A percentile compares a stretch with the other conserved stretches of the same genome.
phyloP scores from a whole-genome alignment of 2,797 vertebrate species.

The Erethizon dorsatum region DNA sequence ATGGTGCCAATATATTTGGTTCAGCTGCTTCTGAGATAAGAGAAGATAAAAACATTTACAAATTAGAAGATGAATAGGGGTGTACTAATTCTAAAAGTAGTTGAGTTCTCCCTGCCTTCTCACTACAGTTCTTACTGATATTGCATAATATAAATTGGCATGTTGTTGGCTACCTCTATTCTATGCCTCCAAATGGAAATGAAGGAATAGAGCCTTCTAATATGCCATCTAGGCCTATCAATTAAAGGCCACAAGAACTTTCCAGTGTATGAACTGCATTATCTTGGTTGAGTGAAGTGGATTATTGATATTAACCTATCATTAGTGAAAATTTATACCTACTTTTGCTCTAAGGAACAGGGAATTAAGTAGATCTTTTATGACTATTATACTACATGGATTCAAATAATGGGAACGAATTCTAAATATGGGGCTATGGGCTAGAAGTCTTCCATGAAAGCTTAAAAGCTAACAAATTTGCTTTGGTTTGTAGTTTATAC shows the following conservation, averaged over 20 bases:
- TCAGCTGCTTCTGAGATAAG: background rate
- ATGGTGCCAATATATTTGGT: background rate
- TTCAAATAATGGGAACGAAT: background rate
- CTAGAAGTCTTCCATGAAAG: background rate
- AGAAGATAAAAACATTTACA: background rate
- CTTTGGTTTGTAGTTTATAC: background rate
- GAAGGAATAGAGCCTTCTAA: background rate
- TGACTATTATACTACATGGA: background rate
- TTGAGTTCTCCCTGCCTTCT: background rate
- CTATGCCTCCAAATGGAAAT: background rate
- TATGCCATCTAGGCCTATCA: background rate
- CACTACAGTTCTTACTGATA: background rate
- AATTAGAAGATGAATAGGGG: background rate
- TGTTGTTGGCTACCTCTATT: background rate
- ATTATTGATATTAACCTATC: background rate
- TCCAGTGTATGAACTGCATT: background rate
- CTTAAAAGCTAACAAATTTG: background rate
- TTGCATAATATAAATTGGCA: background rate
- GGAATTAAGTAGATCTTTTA: background rate
- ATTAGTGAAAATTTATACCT: background rate
- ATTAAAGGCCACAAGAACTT: background rate
- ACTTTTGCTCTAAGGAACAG: background rate
- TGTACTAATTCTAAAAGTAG: background rate
- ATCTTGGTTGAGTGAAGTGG: background rate
- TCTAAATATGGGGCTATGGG: background rate